A percentile compares a stretch with the other conserved stretches of the same genome.
Conservation (phyloP, 2,888 invertebrate species). For the Ectropis crepuscularia region DNA sequence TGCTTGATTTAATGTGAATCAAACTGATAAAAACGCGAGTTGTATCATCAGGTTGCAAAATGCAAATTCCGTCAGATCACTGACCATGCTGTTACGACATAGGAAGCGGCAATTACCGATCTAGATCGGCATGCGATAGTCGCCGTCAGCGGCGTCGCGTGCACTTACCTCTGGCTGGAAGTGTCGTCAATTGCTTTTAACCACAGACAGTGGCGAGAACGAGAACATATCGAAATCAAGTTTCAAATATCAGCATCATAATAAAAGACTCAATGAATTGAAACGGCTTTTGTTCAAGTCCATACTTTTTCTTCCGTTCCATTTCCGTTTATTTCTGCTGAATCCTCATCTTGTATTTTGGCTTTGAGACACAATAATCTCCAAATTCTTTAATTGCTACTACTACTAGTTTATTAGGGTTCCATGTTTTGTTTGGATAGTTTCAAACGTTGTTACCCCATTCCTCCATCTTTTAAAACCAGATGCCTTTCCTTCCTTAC, state of each 20-base stretch:
- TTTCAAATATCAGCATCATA: not conserved
- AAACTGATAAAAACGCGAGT: constrained; percentile 8
- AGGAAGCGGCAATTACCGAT: constrained; percentile 34
- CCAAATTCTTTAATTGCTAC: no score
- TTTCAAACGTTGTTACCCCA: no score
- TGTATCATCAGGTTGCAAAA: constrained; percentile 28
- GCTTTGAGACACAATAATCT: no score
- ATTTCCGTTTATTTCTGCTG: no score
- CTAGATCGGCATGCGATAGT: constrained; percentile 28
- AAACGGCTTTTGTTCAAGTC: no score
- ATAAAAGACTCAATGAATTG: no score
- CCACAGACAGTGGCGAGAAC: not conserved
- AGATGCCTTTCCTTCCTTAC: no score
- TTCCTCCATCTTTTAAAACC: no score
- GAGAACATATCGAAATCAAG: not conserved
- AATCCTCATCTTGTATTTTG: no score
- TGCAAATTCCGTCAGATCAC: constrained; percentile 33
- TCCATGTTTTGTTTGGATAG: no score
- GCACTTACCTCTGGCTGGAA: constrained; percentile 17
- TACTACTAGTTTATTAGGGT: no score
- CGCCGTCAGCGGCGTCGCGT: constrained; percentile 24
- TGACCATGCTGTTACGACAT: constrained; percentile 33
- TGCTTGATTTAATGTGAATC: not conserved
- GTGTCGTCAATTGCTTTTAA: constrained; percentile 20
- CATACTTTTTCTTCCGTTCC: no score